A percentile compares a stretch with the other conserved stretches of the same genome.
Evolutionary conservation across 2,888 invertebrate genomes (phyloP).

Genomic region (Tenthredo mesomela): DNA sequence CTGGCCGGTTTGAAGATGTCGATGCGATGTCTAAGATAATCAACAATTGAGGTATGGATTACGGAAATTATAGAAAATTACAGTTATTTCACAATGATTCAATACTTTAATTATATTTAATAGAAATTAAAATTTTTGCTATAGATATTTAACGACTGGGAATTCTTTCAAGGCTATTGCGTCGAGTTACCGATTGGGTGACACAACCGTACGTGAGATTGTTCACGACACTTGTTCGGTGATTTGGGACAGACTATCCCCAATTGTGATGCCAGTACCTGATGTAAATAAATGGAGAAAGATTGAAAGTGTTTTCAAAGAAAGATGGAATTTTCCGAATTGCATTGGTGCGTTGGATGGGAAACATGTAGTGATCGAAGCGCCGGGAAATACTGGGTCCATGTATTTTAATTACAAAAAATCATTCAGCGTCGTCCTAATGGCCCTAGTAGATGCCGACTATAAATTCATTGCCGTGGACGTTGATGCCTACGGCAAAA

Average conservation of each 20-base stretch:
- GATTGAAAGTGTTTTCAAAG: not conserved
- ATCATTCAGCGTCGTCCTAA: conserved; percentile 54
- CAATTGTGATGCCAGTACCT: not conserved
- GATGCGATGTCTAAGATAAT: no score
- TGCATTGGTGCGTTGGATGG: not conserved
- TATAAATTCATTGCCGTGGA: conserved; percentile 62
- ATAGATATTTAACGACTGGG: conserved; percentile 26
- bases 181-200: not conserved
- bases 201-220: conserved; percentile 26
- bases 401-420: conserved; percentile 51
- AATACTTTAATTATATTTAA: no score
- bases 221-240: conserved; percentile 9
- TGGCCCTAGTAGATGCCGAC: conserved; percentile 57
- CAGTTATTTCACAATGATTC: no score
- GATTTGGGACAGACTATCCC: not conserved
- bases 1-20: no score
- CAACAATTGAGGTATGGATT: no score
- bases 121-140: not conserved
- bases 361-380: conserved; percentile 23
- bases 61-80: no score
- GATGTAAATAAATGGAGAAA: not conserved
- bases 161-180: conserved; percentile 7
- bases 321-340: not conserved
- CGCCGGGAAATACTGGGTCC: conserved; percentile 43
- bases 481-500: conserved; percentile 57